Evolutionary conservation across 2,797 vertebrate species (phyloP), one percentile per base, ranked within the genome.

Genomic region (Capromys pilorides): DNA sequence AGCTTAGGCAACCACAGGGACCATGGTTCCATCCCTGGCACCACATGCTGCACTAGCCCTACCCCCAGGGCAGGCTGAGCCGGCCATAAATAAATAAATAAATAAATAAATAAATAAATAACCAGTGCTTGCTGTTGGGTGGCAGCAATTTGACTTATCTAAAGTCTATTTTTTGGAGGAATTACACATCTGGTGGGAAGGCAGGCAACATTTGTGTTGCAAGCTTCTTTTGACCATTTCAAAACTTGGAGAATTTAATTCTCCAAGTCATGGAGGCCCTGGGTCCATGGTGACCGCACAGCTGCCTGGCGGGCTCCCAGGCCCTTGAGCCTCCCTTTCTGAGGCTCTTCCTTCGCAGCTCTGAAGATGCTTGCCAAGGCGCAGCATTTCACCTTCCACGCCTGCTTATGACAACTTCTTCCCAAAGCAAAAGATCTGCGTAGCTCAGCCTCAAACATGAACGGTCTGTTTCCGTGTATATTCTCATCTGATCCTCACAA

Each of bases 401-500:
- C 67, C 54, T 86, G 33, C 9, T 82, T 88, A 22, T 31, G 71
- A 91, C 26, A 31, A 79, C 54, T 57, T 75, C 69, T 82, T 91
- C 22, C 26, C 64, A 69, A 89, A 89, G 81, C 49, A 80, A 86
- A 93, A 88, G 26, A 6, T 41, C 64, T 54, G 26, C 64, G 2
- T 62, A 71, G 69, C 12, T 77, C 91, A 66, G 64, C 12, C 33
- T 90, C n/a, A 71, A 31, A 33, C 33, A 54, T 11, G 89, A 81
- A 14, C 36, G 88, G 45, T 88, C 73, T n/a, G 24, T 51, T 36
- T 64, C 59, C 54, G 75, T 14, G 21, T 33, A 51, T 7, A 26
- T 79, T 73, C 83, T 79, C 82, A 90, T 51, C 85, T 90, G 83
- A 79, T 88, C 62, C 69, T 92, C 45, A 59, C 41, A 57, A 93